Conservation (phyloP, 2,888 invertebrate genomes). For the Stenoptilia bipunctidactyla region DNA sequence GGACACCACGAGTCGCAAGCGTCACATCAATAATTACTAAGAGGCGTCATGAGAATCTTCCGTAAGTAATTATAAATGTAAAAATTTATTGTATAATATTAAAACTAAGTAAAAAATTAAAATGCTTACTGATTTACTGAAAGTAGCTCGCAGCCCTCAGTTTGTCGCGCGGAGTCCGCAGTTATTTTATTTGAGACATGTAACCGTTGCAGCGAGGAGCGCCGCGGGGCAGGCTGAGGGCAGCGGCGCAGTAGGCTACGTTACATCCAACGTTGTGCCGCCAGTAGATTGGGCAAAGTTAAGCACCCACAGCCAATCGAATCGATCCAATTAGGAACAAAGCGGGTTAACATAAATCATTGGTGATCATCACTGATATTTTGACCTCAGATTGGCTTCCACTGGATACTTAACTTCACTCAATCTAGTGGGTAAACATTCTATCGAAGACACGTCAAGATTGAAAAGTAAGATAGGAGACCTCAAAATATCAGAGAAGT, state of each 20-base stretch:
- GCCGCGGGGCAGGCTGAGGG: conserved; percentile 41
- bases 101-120: background rate
- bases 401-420: conserved; percentile 29
- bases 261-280: conserved; percentile 12
- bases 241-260: conserved; percentile 25
- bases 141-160: conserved; percentile 39
- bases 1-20: conserved; percentile 6
- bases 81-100: conserved; percentile 26
- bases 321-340: conserved; percentile 55
- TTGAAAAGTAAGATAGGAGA: conserved; percentile 10
- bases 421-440: conserved; percentile 53
- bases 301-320: conserved; percentile 29
- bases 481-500: background rate
- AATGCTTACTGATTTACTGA: conserved; percentile 16
- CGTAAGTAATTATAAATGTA: conserved; percentile 31
- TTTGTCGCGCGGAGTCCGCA: conserved; percentile 29
- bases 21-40: background rate
- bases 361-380: conserved; percentile 67
- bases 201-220: conserved; percentile 14
- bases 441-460: conserved; percentile 59
- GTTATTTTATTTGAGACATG: conserved; percentile 4
- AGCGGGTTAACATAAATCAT: conserved; percentile 59
- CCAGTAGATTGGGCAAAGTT: conserved; percentile 57
- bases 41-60: conserved; percentile 25
- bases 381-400: conserved; percentile 33